Evolutionary conservation across 2,888 invertebrate genomes (phyloP).

Genomic region (Lepidonotus clava): DNA sequence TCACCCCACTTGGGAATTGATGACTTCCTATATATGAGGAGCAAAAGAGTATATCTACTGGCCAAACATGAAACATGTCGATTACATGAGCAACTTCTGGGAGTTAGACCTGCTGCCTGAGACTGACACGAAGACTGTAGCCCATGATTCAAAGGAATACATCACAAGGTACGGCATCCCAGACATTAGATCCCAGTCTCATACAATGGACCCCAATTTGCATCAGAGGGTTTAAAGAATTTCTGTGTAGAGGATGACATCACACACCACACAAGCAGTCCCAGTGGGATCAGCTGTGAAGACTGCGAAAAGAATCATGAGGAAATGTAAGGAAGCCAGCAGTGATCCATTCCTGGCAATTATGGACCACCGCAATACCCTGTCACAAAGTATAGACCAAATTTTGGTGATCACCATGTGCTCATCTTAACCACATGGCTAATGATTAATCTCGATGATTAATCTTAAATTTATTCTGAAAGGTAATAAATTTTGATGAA

Average conservation of each 20-base stretch:
- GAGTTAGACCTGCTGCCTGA: slow-evolving; percentile 61
- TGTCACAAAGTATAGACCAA: not conserved
- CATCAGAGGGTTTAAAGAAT: not conserved
- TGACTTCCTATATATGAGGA: not conserved
- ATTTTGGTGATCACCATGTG: no score
- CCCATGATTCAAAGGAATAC: slow-evolving; percentile 34
- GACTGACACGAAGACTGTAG: slow-evolving; percentile 58
- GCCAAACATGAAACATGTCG: slow-evolving; percentile 57
- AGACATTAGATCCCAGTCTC: not conserved
- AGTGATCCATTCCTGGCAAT: not conserved
- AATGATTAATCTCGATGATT: no score
- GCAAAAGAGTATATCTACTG: slow-evolving; percentile 41
- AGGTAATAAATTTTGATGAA: no score
- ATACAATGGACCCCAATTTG: slow-evolving; percentile 13
- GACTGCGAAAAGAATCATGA: not conserved
- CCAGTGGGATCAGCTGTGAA: slow-evolving; percentile 29
- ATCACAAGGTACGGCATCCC: slow-evolving; percentile 38
- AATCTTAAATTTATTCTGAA: no score
- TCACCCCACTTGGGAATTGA: not conserved
- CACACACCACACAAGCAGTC: not conserved
- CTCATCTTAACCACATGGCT: no score
- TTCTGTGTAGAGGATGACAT: not conserved
- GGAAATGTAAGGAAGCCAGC: not conserved
- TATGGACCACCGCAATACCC: not conserved
- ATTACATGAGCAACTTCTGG: slow-evolving; percentile 64